Percentiles rank a stretch among this genome's conserved stretches.
These are phyloP conservation scores for Beris chalybata DNA, from an alignment of 2,888 invertebrate genomes.

Conservation along the genomic window DNA sequence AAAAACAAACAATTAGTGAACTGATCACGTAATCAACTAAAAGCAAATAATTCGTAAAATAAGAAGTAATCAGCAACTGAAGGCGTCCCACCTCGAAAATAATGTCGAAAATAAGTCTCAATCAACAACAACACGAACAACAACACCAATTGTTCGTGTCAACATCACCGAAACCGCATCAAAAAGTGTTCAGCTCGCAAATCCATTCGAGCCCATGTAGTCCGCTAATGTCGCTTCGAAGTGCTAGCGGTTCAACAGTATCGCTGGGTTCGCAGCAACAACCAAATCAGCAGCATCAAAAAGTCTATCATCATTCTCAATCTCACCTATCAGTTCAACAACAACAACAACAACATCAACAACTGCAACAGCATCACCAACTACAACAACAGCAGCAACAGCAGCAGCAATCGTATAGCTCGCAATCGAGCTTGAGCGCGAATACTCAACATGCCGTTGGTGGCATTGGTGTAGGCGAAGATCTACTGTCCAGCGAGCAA, in stretches of 20 bases:
- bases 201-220: constrained; percentile 42
- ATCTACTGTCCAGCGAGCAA: constrained; percentile 47
- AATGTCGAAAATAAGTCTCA: neutral
- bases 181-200: constrained; percentile 35
- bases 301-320: neutral
- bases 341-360: constrained; percentile 6
- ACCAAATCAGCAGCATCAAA: constrained; percentile 23
- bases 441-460: neutral
- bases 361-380: constrained; percentile 9
- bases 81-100: neutral
- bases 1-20: no score
- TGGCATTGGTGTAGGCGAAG: neutral
- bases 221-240: constrained; percentile 36
- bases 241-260: constrained; percentile 25
- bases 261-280: neutral
- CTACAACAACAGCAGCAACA: constrained; percentile 23
- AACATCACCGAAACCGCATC: constrained; percentile 41
- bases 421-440: constrained; percentile 1
- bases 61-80: no score
- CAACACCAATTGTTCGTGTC: constrained; percentile 38
- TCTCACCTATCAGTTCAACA: constrained; percentile 2
- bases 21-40: no score
- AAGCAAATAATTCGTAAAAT: no score
- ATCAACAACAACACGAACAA: constrained; percentile 23
- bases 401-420: constrained; percentile 4